These are phyloP conservation scores for Hapalemur alaotrensis DNA, from an alignment of 2,797 vertebrate species.

Conservation along the genomic window DNA sequence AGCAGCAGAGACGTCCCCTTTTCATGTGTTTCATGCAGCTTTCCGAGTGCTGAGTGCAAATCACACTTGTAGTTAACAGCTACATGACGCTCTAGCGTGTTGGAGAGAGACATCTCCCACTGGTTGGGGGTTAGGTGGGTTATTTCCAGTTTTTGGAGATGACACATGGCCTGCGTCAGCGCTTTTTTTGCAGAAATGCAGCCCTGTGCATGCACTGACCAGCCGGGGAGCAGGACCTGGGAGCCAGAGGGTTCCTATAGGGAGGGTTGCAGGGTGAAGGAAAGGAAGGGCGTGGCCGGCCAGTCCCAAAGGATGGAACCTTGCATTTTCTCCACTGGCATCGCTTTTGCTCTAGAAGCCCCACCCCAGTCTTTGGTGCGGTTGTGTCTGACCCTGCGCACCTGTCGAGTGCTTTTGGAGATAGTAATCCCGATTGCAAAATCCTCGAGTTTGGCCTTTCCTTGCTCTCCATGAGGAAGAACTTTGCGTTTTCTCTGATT, in stretches of 20 bases:
- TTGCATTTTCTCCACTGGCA: accelerated
- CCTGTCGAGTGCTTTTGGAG: too few relatives aligned
- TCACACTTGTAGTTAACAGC: accelerated
- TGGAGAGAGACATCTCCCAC: accelerated
- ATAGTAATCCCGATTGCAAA: not conserved
- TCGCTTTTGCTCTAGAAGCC: not conserved
- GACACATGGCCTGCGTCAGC: accelerated
- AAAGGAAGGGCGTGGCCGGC: accelerated
- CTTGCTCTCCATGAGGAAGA: accelerated
- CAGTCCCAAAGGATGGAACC: accelerated
- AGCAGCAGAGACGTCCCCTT: accelerated
- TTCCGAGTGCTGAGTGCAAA: accelerated
- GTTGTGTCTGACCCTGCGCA: accelerated
- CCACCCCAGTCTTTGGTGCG: accelerated
- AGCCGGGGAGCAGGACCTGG: not conserved
- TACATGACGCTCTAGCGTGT: accelerated
- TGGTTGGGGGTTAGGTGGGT: accelerated
- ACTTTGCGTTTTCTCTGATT: accelerated
- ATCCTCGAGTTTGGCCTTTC: not conserved
- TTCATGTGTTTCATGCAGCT: accelerated
- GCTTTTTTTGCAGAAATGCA: accelerated
- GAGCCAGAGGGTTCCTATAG: accelerated
- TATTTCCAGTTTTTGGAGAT: not conserved
- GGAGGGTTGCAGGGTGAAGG: accelerated
- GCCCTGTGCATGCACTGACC: not conserved